Percentiles rank a stretch among this genome's conserved stretches.
Conservation (phyloP, 2,888 invertebrate species). For the Patella caerulea region DNA sequence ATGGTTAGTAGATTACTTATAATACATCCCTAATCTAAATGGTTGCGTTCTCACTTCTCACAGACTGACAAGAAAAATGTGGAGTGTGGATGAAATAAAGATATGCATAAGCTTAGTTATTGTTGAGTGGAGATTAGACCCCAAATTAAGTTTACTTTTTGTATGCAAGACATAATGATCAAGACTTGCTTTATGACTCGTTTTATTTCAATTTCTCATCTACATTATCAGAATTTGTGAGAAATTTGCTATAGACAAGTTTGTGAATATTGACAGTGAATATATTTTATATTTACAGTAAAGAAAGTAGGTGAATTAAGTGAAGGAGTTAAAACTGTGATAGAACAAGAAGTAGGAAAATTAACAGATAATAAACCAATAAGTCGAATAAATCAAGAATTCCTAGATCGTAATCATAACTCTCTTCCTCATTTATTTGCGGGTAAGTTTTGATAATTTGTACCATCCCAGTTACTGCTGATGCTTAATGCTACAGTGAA, state of each 20-base stretch:
- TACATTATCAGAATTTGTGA: no score
- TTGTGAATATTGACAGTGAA: no score
- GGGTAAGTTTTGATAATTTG: conserved; percentile 72
- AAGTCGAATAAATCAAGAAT: conserved; percentile 80
- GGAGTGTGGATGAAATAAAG: not conserved
- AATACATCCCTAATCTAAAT: no score
- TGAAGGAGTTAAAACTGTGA: conserved; percentile 67
- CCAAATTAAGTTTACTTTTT: no score
- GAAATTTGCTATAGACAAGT: no score
- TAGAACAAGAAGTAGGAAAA: conserved; percentile 70
- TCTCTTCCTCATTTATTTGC: conserved; percentile 86
- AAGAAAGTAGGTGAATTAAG: conserved; percentile 44
- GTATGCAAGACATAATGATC: no score
- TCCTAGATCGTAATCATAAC: conserved; percentile 76
- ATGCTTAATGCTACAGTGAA: no score
- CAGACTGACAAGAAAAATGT: no score
- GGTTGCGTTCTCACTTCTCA: no score
- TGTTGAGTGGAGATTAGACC: no score
- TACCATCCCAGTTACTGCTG: not conserved
- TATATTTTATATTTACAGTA: conserved; percentile 44
- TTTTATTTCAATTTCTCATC: no score
- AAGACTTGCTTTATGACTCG: no score
- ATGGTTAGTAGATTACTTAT: conserved; percentile 49
- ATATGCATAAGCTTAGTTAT: not conserved
- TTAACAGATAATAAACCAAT: conserved; percentile 76